Evolutionary conservation across 2,888 invertebrate genomes (phyloP).

Genomic region (Agrotis segetum): DNA sequence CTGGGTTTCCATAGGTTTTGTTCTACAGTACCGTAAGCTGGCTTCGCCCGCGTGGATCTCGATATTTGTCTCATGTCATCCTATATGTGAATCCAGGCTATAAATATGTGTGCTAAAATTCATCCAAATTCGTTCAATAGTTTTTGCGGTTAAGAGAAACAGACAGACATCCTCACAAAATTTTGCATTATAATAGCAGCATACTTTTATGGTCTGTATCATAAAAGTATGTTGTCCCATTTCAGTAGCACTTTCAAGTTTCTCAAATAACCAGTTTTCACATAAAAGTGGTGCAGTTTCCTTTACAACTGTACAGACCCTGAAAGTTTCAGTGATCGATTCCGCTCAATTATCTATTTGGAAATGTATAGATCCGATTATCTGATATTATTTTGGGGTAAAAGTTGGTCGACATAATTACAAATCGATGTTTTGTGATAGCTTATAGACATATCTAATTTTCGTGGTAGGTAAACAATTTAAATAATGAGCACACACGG

Average conservation of each 20-base stretch:
- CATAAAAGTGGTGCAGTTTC: slow-evolving; percentile 22
- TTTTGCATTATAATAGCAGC: too few relatives aligned
- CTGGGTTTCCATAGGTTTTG: slow-evolving; percentile 11
- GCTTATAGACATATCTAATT: slow-evolving; percentile 1
- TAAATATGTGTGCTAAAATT: too few relatives aligned
- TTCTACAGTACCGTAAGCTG: too few relatives aligned
- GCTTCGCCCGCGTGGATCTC: too few relatives aligned
- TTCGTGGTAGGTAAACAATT: slow-evolving; percentile 16
- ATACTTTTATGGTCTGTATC: not conserved
- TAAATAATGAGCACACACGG: not conserved
- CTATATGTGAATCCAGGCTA: too few relatives aligned
- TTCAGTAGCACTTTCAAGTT: slow-evolving; percentile 19
- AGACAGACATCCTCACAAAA: too few relatives aligned
- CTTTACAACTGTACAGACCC: slow-evolving; percentile 3
- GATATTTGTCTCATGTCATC: too few relatives aligned
- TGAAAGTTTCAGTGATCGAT: slow-evolving; percentile 24
- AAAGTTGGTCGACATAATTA: slow-evolving; percentile 40
- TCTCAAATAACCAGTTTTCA: slow-evolving; percentile 11
- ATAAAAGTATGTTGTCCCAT: slow-evolving; percentile 22
- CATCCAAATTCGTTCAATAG: too few relatives aligned
- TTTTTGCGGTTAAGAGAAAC: too few relatives aligned
- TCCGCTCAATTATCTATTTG: slow-evolving; percentile 21
- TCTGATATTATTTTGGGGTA: slow-evolving; percentile 42
- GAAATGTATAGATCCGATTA: slow-evolving; percentile 33
- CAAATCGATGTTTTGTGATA: slow-evolving; percentile 47